Base-by-base conservation (phyloP, 2,888 invertebrate species). In the Mesorhabditis belari region DNA sequence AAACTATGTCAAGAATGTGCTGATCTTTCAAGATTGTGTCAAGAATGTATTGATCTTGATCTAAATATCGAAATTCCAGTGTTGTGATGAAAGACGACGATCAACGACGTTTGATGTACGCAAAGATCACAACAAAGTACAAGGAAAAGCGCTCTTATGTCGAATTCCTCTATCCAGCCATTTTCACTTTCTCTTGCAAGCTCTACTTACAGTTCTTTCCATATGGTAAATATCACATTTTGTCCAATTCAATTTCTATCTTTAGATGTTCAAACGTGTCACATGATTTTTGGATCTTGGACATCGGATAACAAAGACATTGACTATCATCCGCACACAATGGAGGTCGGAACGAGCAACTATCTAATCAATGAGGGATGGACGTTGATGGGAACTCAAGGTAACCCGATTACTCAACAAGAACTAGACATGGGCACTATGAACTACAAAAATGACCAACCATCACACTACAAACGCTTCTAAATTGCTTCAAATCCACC, bases 41-140 rank as follows among this genome's bases (percentile, higher is more conserved):
- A n/a, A n/a, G n/a, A n/a, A n/a, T n/a, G n/a, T n/a, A n/a, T n/a
- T n/a, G n/a, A n/a, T n/a, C n/a, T n/a, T n/a, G n/a, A n/a, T n/a
- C n/a, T n/a, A n/a, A n/a, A n/a, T n/a, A n/a, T n/a, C n/a, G n/a
- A n/a, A 9, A 26, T 54, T 50, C 19, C 29, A 62, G 67, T 3
- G 49, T 67, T 19, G 60, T 61, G 19, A 67, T 67, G 65, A 56
- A 61, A 19, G 67, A 67, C 57, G 61, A 61, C 21, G 63, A 67
- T 12, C 61, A 60, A 21, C 55, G 65, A 12, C 65, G 67, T 24
- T 58, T 64, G 17, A 55, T 64, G 24, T 58, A 65, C 51, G 60
- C 63, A 19, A 57, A 62, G 35, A 50, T 67, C 35, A 61, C 62
- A 5, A 65, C 65, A 0, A 55, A 65, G 49, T 35, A 21, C 53